A percentile compares a stretch with the other conserved stretches of the same genome.
Conservation (phyloP, 2,113 vertebrate genomes). For the Boulengeromyrus knoepffleri region DNA sequence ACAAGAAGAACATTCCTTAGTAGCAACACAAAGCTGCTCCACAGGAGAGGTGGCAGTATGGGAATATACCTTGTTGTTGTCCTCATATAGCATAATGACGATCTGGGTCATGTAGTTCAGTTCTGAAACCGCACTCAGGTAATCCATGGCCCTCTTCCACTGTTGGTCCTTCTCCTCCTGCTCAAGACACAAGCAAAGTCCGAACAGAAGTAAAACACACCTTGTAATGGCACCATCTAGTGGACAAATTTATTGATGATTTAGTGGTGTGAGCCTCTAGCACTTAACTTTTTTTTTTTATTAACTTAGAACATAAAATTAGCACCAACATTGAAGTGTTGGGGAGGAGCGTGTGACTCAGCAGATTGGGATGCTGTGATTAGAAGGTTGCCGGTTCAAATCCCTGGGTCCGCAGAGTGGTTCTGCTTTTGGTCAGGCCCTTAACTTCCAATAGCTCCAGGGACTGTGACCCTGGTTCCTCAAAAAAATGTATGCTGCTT, state of each 20-base stretch:
- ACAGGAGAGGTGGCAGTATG: neutral
- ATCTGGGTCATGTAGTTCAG: slow-evolving; percentile 99
- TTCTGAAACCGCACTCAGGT: slow-evolving; percentile 89
- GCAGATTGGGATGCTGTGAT: neutral
- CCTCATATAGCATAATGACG: slow-evolving; percentile 97
- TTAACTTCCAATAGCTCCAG: neutral
- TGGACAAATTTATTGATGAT: neutral
- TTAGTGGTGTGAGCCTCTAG: neutral
- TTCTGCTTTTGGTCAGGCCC: neutral
- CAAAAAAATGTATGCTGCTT: neutral
- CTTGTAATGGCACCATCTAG: neutral
- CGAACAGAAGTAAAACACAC: neutral
- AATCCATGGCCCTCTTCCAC: slow-evolving; percentile 96
- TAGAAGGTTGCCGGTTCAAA: neutral
- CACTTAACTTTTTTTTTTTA: neutral
- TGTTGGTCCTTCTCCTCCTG: slow-evolving; percentile 90
- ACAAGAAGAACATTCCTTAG: neutral
- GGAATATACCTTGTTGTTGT: slow-evolving; percentile 72
- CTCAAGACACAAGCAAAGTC: slow-evolving; percentile 13
- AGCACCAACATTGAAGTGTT: neutral
- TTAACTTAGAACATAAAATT: neutral
- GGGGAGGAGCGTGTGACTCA: neutral
- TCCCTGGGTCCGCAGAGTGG: neutral
- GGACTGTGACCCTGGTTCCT: neutral
- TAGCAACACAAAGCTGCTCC: neutral